Base-by-base conservation (phyloP, 2,888 invertebrate genomes). In the Epistrophe eligans region DNA sequence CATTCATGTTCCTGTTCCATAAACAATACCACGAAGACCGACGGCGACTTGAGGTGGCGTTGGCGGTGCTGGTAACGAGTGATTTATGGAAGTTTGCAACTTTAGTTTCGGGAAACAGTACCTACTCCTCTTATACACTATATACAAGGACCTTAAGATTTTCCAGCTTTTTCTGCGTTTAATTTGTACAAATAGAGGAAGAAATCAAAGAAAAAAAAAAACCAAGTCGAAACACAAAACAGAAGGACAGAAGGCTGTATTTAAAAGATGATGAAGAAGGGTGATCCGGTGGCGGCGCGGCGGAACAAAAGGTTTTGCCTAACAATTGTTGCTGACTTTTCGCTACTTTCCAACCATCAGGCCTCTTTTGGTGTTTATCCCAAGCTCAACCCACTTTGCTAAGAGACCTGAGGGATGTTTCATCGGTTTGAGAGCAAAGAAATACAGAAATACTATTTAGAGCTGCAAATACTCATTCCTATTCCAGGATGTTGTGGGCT, bases 251-350 rank as follows among this genome's bases (percentile, higher is more conserved):
- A n/a, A n/a, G n/a, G 40, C 4, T 60, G 35, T 32, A 17, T 48
- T 35, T 48, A 24, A 50, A 38, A 52, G 77, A 67, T 57, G 71
- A 79, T 72, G 40, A 24, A 24, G 24, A 55, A 79, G 84, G 64
- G 35, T 13, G 66, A 71, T 74, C 38, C 40, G 52, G n/a, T n/a
- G n/a, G n/a, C n/a, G n/a, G n/a, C n/a, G n/a, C n/a, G n/a, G 24
- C 32, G 0, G 28, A 32, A 82, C 74, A 82, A 82, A 71, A 40
- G 73, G 73, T 50, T 77, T 82, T 74, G 73, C 77, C 70, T 77
- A 79, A 82, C 82, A 85, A 85, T 85, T 85, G 85, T 85, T 85
- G 85, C 85, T 82, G 77, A 84, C 80, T 77, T 80, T 80, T 80
- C 28, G 76, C 67, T 77, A 43, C 81, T 73, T 40, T 48, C 19